Evolutionary conservation across 30 jellyfish, hydroid and myxozoan species (phyloP), one percentile per base, ranked within the genome.

Genomic region (Aurelia aurita): DNA sequence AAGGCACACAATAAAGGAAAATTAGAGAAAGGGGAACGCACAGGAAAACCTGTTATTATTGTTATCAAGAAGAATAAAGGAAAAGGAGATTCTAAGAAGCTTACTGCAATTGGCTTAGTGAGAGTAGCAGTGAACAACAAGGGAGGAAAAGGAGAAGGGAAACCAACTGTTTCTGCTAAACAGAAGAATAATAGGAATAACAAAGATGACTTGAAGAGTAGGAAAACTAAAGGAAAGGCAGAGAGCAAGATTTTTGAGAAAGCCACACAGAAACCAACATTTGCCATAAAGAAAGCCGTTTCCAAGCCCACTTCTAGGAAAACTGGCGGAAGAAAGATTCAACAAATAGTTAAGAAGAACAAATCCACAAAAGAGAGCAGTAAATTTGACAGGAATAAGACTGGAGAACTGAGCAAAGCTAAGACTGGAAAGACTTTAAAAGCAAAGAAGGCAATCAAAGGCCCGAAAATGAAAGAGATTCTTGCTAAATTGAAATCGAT

Each of bases 361-460:
- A 43, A 32, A 19, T 8, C 34, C 65, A 47, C 2, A 46, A 23
- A 45, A 23, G 43, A 35, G 63, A 51, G 68, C 23, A 58, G 51
- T 0, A 39, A 6, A 6, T 39, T 39, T 8, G 51, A 39, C 51
- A 39, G 12, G 15, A 6, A 39, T 6, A 9, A 65, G 19, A 66
- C n/a, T 19, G 34, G 45, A 57, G 58, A 66, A 35, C 1, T 5
- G 49, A 32, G 25, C 10, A 57, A 32, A 64, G 54, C 4, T 6
- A 10, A 18, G 55, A 3, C 44, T 21, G 44, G 45, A 23, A 67
- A 68, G 53, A 31, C 4, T 49, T 21, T 19, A 49, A 51, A 81
- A 79, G n/a, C 2, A 57, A 82, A 57, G 69, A 72, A 58, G 79
- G 69, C 39, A 49, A 34, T 39, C 51, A 39, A 39, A 15, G 51